Conservation (phyloP, 2,888 invertebrate genomes). For the Phania funesta region DNA sequence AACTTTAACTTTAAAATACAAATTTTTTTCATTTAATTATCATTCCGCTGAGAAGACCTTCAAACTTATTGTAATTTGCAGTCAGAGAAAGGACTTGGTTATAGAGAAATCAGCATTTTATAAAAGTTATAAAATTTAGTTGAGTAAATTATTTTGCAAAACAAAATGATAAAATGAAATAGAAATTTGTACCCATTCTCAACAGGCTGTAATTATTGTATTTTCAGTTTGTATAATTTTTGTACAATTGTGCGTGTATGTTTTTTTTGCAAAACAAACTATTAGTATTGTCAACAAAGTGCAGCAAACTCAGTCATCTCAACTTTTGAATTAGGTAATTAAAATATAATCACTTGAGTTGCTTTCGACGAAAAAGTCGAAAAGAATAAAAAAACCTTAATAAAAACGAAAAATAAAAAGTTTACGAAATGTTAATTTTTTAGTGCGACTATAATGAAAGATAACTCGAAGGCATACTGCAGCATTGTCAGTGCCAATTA, state of each 20-base stretch:
- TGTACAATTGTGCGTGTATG: slow-evolving; percentile 1
- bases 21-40: too few species aligned
- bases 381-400: not conserved
- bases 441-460: too few species aligned
- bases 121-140: slow-evolving; percentile 57
- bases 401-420: not conserved
- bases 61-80: too few species aligned
- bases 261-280: slow-evolving; percentile 35
- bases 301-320: too few species aligned
- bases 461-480: not conserved
- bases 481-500: not conserved
- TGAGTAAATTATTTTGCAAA: slow-evolving; percentile 48
- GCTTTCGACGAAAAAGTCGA: slow-evolving; percentile 11
- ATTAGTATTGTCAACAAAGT: slow-evolving; percentile 34
- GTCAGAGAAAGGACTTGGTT: too few species aligned
- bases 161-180: slow-evolving; percentile 53
- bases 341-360: slow-evolving; percentile 63
- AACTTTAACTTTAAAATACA: too few species aligned
- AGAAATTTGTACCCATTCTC: slow-evolving; percentile 61
- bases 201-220: slow-evolving; percentile 58
- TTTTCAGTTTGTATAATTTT: slow-evolving; percentile 13
- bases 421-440: too few species aligned
- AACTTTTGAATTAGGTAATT: slow-evolving; percentile 63
- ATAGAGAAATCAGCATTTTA: too few species aligned
- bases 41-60: too few species aligned